Conservation (phyloP, 2,113 vertebrate species). For the Odobenus rosmarus region DNA sequence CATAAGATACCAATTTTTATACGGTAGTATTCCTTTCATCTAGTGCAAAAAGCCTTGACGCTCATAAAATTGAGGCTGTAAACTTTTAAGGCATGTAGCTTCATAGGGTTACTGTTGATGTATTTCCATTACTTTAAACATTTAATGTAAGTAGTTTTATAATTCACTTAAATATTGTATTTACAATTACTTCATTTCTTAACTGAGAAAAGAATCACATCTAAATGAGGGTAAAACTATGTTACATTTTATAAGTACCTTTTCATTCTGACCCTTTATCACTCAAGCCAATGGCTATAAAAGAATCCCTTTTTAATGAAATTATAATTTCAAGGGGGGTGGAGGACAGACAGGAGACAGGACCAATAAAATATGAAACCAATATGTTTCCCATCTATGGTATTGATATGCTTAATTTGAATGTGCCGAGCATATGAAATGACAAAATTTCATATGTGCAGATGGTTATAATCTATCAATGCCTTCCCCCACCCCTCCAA, state of each 20-base stretch:
- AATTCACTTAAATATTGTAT: slow-evolving; percentile 70
- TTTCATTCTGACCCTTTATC: slow-evolving; percentile 60
- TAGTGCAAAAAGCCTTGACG: slow-evolving; percentile 72
- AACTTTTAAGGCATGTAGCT: slow-evolving; percentile 74
- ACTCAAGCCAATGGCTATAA: slow-evolving; percentile 34
- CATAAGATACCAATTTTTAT: slow-evolving; percentile 64
- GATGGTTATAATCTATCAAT: background rate
- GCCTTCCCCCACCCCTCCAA: background rate
- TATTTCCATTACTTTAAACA: slow-evolving; percentile 49
- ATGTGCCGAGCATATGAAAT: slow-evolving; percentile 4
- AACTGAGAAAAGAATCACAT: slow-evolving; percentile 50
- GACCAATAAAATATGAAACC: background rate
- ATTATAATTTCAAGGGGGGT: background rate
- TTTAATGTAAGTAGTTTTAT: slow-evolving; percentile 71
- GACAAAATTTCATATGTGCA: background rate
- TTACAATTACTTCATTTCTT: slow-evolving; percentile 65
- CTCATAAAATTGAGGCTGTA: slow-evolving; percentile 67
- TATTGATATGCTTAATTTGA: background rate
- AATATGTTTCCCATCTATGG: background rate
- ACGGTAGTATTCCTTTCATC: slow-evolving; percentile 69
- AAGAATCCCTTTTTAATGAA: slow-evolving; percentile 30
- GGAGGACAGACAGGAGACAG: background rate
- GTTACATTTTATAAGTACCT: slow-evolving; percentile 3
- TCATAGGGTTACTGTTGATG: slow-evolving; percentile 30
- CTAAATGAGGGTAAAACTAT: background rate